A percentile compares a stretch with the other conserved stretches of the same genome.
Conservation (phyloP, 2,888 invertebrate genomes). For the Drosophila flavopinicola region DNA sequence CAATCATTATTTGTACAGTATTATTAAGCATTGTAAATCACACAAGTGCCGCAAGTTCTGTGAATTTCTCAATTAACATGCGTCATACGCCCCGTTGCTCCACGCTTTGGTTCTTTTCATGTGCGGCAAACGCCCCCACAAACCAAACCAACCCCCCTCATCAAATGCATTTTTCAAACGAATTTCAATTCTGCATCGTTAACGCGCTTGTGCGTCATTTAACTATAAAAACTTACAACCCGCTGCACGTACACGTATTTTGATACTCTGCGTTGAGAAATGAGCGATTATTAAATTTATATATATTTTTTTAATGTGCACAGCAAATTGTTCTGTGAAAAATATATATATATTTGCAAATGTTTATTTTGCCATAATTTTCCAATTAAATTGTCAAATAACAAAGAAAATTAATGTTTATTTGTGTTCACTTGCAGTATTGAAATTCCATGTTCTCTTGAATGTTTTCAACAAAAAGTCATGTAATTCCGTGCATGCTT, state of each 20-base stretch:
- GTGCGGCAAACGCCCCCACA: not conserved
- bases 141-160: not conserved
- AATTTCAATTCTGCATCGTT: conserved; percentile 28
- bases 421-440: too few species aligned
- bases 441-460: too few species aligned
- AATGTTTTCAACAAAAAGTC: too few species aligned
- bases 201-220: conserved; percentile 29
- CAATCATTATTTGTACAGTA: not conserved
- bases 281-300: not conserved
- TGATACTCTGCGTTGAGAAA: not conserved
- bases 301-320: not conserved
- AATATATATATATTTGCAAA: not conserved
- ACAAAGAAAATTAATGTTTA: too few species aligned
- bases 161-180: conserved; percentile 35
- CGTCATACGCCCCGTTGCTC: conserved; percentile 42
- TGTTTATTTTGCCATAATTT: too few species aligned
- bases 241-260: conserved; percentile 24
- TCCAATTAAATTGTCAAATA: too few species aligned
- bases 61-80: conserved; percentile 19
- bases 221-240: conserved; percentile 31
- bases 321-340: not conserved
- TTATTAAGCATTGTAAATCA: too few species aligned
- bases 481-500: too few species aligned
- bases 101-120: conserved; percentile 21
- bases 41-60: not conserved